phyloP scores from a whole-genome alignment of 2,888 invertebrate species.

The Hybos culiciformis region DNA sequence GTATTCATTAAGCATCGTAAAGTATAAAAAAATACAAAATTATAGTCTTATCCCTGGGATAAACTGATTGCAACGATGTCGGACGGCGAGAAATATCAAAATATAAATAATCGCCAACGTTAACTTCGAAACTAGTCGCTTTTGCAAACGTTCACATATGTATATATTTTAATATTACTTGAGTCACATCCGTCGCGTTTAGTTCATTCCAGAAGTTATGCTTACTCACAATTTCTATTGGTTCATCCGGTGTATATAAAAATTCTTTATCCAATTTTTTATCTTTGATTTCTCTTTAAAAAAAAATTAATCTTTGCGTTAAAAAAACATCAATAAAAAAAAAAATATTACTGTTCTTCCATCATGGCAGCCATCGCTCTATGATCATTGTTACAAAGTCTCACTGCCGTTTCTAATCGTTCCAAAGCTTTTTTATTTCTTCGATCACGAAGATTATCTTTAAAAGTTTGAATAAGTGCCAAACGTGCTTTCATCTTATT shows the following conservation, averaged over 20 bases:
- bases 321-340: no score
- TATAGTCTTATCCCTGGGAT: no score
- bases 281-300: slow-evolving; percentile 9
- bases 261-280: slow-evolving; percentile 10
- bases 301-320: neutral
- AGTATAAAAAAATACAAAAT: no score
- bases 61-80: no score
- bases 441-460: neutral
- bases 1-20: no score
- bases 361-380: no score
- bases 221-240: slow-evolving; percentile 6
- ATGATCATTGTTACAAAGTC: no score
- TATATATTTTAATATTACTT: slow-evolving; percentile 8
- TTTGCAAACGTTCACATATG: no score
- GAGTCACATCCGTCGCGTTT: slow-evolving; percentile 12
- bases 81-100: no score
- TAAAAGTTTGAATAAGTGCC: slow-evolving; percentile 1
- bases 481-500: slow-evolving; percentile 3
- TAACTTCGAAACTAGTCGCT: no score
- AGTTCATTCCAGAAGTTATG: slow-evolving; percentile 14
- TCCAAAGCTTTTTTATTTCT: slow-evolving; percentile 2
- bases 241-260: slow-evolving; percentile 7
- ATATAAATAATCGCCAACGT: no score
- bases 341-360: no score
- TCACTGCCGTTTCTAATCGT: slow-evolving; percentile 1